Conservation (phyloP, 2,113 vertebrate species). For the Dendropsophus ebraccatus region DNA sequence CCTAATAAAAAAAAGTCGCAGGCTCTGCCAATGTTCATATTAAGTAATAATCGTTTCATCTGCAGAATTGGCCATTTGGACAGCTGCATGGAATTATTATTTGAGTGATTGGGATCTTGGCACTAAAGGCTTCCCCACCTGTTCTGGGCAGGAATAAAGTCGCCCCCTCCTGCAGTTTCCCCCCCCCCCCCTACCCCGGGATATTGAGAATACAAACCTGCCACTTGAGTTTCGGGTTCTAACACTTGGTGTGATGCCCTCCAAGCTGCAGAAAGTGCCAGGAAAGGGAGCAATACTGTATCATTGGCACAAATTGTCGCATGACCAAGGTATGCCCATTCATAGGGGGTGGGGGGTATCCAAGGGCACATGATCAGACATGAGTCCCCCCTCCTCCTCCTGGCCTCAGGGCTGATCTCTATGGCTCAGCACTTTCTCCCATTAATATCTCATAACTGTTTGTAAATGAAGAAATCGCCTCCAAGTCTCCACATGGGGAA, state of each 20-base stretch:
- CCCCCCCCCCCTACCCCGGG: conserved; percentile 59
- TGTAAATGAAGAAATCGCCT: background rate
- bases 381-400: background rate
- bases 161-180: conserved; percentile 67
- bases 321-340: no score
- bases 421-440: background rate
- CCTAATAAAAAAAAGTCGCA: background rate
- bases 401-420: background rate
- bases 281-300: no score
- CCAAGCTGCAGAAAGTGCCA: background rate
- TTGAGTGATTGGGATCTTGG: conserved; percentile 6
- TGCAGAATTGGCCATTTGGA: background rate
- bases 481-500: background rate
- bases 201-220: background rate
- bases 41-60: background rate
- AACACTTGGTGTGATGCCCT: no score
- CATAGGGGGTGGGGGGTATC: background rate
- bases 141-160: conserved; percentile 62
- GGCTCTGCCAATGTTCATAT: background rate
- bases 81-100: conserved; percentile 23
- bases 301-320: no score
- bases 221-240: background rate
- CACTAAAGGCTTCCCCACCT: conserved; percentile 67
- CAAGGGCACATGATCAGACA: background rate
- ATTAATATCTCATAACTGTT: background rate